Percentiles rank a stretch among this genome's conserved stretches.
These are phyloP conservation scores for Heteromurus nitidus DNA, from an alignment of 2,888 invertebrate genomes.

Conservation along the genomic window DNA sequence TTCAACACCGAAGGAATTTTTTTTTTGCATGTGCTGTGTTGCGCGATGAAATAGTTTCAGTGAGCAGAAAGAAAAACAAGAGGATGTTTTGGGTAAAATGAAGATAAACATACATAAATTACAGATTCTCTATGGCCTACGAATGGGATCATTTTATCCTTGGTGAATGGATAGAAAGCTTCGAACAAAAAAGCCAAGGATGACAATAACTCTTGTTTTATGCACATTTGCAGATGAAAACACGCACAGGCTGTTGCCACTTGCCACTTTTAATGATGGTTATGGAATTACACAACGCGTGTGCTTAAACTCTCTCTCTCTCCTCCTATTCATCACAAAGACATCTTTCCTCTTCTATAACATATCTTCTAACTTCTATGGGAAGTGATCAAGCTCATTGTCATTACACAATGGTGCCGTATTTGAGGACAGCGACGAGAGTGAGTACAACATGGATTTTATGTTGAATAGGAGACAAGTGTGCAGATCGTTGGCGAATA, in stretches of 20 bases:
- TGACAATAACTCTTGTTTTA: background rate
- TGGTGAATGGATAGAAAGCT: background rate
- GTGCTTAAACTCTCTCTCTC: background rate
- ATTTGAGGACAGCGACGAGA: too few relatives aligned
- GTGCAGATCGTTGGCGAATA: background rate
- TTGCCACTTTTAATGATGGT: background rate
- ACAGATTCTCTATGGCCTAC: background rate
- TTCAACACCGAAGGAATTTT: background rate
- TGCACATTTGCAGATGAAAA: background rate
- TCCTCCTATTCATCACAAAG: background rate
- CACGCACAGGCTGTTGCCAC: background rate
- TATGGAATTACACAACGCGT: background rate
- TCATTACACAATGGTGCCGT: too few relatives aligned
- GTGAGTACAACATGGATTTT: background rate
- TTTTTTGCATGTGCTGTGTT: background rate
- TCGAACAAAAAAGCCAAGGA: background rate
- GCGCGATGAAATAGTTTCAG: background rate
- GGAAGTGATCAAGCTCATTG: too few relatives aligned
- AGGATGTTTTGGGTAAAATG: background rate
- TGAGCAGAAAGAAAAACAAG: background rate
- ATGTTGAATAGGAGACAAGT: background rate
- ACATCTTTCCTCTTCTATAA: background rate
- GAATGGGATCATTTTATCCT: background rate
- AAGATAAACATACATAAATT: constrained; percentile 4
- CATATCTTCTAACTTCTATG: background rate